Base-by-base conservation (phyloP, 2,888 invertebrate genomes). In the Latheticus oryzae region DNA sequence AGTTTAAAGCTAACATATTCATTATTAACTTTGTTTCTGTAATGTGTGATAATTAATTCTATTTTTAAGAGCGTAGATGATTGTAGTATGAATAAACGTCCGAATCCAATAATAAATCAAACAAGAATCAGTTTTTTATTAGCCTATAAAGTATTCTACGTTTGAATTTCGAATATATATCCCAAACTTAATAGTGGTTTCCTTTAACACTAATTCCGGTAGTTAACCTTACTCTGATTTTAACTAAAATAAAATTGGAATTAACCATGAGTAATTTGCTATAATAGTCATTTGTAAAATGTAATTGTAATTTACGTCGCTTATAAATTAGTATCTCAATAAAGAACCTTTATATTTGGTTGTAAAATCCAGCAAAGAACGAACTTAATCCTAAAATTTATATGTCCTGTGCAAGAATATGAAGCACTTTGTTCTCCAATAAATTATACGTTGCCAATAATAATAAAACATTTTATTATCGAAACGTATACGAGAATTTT, bases 281-380 rank as follows among this genome's bases (percentile, higher is more conserved):
- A 23, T 56, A 42, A 43, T 56, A 50, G 26, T 48, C 50, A 56
- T 56, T 56, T 21, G 35, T 24, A 15, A 11, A 12, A 33, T n/a
- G 56, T 42, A 57, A 57, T 57, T 51, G 50, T 57, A 51, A 51
- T 51, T 56, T 56, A 50, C 35, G 35, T 48, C 28, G 33, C 21
- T 40, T 40, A 32, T 55, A 38, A 58, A 58, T 58, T 58, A 52
- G 52, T 58, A 32, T 47, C 38, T 24, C 45, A 45, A 58, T 58
- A 58, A 58, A 51, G 37, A 40, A 47, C 47, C 42, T 56, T 56
- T 50, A 52, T 43, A 50, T 56, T 56, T 51, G 52, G 50, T 38
- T 33, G 58, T 58, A 58, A 58, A 58, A 58, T 54, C 53, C 53
- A 9, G 33, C 23, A 38, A 40, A 42, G 38, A 50, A 15, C 17